Percentiles rank a stretch among this genome's conserved stretches.
Evolutionary conservation across 2,888 invertebrate genomes (phyloP).

Genomic region (Auanema freiburgensis): DNA sequence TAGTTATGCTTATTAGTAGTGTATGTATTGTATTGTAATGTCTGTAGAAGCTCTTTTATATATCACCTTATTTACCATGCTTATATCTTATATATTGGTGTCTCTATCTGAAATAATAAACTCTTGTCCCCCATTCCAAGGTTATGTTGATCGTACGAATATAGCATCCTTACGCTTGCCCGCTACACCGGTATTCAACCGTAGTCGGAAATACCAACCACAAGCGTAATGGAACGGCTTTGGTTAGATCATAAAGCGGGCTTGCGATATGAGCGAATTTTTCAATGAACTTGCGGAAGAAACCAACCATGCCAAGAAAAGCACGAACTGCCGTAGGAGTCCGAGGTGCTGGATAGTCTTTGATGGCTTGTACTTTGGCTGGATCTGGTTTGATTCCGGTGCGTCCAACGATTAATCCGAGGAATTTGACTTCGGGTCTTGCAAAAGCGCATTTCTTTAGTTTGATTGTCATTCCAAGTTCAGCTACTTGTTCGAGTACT

Average conservation of each 20-base stretch:
- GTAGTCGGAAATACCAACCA: too few species aligned
- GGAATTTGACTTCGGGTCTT: slow-evolving; percentile 27
- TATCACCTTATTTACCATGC: too few species aligned
- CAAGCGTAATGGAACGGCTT: too few species aligned
- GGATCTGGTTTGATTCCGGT: slow-evolving; percentile 38
- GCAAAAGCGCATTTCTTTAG: slow-evolving; percentile 34
- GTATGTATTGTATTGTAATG: too few species aligned
- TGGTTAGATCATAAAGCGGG: slow-evolving; percentile 31
- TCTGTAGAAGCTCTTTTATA: too few species aligned
- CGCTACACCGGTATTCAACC: too few species aligned
- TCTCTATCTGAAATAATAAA: too few species aligned
- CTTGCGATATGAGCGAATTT: slow-evolving; percentile 29
- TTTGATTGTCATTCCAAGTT: slow-evolving; percentile 22
- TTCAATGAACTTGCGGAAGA: slow-evolving; percentile 36
- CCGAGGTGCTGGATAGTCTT: slow-evolving; percentile 21
- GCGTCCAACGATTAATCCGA: slow-evolving; percentile 33
- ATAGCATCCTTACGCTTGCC: too few species aligned
- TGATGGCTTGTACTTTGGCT: slow-evolving; percentile 23
- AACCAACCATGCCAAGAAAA: slow-evolving; percentile 34
- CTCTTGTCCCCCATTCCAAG: too few species aligned
- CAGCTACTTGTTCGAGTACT: not conserved
- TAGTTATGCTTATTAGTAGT: too few species aligned
- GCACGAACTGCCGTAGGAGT: slow-evolving; percentile 20
- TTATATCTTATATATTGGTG: too few species aligned
- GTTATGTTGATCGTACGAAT: too few species aligned